Evolutionary conservation across 2,113 vertebrate genomes (phyloP).

Genomic region (Entelurus aequoreus): DNA sequence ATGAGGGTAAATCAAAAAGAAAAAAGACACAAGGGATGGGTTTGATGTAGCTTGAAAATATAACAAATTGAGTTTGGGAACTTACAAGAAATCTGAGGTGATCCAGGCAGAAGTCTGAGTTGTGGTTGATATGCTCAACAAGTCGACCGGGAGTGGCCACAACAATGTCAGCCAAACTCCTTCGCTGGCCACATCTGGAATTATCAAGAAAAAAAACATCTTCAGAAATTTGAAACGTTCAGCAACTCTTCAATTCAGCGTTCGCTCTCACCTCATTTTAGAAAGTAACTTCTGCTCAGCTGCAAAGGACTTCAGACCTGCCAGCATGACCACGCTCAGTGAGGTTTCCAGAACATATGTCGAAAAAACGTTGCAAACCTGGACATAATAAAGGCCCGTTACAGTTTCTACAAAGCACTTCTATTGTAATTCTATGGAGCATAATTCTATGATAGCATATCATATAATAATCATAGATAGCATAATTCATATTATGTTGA

Average conservation of each 20-base stretch:
- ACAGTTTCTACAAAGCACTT: background rate
- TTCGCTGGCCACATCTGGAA: conserved; percentile 60
- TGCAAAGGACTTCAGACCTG: conserved; percentile 82
- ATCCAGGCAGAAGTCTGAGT: conserved; percentile 76
- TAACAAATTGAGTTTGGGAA: background rate
- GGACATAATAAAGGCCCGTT: background rate
- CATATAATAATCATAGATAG: too few species aligned
- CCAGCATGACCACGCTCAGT: conserved; percentile 79
- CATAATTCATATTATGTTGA: too few species aligned
- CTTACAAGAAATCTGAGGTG: conserved; percentile 90
- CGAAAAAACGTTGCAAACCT: conserved; percentile 90
- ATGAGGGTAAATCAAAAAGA: background rate
- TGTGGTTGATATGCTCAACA: conserved; percentile 90
- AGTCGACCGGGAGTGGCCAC: conserved; percentile 92
- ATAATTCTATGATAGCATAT: too few species aligned
- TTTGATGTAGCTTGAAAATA: background rate
- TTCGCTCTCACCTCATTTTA: conserved; percentile 73
- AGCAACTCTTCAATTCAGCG: background rate
- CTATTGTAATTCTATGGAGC: background rate
- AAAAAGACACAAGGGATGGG: background rate
- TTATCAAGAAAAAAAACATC: background rate
- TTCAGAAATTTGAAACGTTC: background rate
- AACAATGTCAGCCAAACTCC: conserved; percentile 86
- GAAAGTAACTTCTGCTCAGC: conserved; percentile 82
- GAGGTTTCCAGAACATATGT: conserved; percentile 78